These are phyloP conservation scores for Tapirus terrestris DNA, from an alignment of 2,113 vertebrate species.

Conservation along the genomic window DNA sequence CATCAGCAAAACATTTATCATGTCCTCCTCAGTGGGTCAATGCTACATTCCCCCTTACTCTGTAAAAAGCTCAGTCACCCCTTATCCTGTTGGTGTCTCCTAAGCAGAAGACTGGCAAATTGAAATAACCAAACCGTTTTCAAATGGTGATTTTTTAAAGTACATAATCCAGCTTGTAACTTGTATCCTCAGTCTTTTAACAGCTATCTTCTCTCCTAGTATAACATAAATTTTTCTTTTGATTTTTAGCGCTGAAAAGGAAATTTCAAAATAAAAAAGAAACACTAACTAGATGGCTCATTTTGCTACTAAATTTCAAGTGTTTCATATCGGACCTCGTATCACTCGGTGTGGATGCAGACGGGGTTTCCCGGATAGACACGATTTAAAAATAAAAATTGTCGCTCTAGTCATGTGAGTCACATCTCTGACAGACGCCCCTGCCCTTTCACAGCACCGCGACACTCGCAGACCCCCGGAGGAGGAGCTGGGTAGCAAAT, in stretches of 20 bases:
- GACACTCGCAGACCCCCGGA: neutral
- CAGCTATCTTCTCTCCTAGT: neutral
- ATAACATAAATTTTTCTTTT: neutral
- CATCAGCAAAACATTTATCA: constrained; percentile 95
- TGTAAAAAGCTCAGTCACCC: constrained; percentile 89
- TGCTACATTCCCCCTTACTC: constrained; percentile 93
- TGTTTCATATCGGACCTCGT: neutral
- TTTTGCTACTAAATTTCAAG: constrained; percentile 45
- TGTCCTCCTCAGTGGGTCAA: constrained; percentile 91
- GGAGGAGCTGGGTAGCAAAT: neutral
- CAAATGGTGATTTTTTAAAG: neutral
- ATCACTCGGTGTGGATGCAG: neutral
- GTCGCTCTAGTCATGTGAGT: constrained; percentile 56
- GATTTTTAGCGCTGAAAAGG: neutral
- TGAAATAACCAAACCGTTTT: constrained; percentile 22
- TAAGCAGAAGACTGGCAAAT: constrained; percentile 10
- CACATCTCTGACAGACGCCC: constrained; percentile 64
- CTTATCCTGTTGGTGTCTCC: constrained; percentile 75
- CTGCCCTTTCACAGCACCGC: neutral
- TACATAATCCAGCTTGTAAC: neutral
- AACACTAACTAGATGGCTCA: neutral
- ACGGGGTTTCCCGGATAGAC: constrained; percentile 46
- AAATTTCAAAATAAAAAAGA: neutral
- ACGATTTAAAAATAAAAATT: constrained; percentile 79
- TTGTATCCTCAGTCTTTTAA: neutral